Evolutionary conservation across 2,113 vertebrate species (phyloP), one percentile per base, ranked within the genome.

Genomic region (Brienomyrus brachyistius): DNA sequence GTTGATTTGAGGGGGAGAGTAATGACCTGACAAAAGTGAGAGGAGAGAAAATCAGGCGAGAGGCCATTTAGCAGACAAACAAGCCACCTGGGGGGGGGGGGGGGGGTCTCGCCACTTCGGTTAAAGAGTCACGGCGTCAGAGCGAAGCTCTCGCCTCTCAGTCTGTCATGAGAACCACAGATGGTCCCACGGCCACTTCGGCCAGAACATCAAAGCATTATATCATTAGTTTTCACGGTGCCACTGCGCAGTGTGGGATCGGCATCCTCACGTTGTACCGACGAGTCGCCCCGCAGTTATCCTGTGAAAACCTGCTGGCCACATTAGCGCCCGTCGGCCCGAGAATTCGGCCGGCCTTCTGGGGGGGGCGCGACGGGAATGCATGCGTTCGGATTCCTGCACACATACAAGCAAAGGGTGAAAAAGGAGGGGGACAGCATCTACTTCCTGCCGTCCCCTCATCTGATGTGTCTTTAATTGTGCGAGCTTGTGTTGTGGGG

Each of bases 171-270:
- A 35, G 13, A 43, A 48, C 45, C 45, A 48, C 40, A 84, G 40
- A 48, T 84, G 82, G 40, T 84, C 45, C 45, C 45, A 3, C 0
- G 82, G 82, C 45, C 5, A 48, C 35, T 10, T 23, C 9, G 45
- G 1, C 82, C 45, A 84, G 82, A 21, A 48, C 40, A 47, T 84
- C 35, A 48, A 84, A 19, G 43, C 84, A 56, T 54, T 48, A 35
- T 93, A 88, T 91, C 89, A 90, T 90, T 94, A 94, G 91, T 92
- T 93, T 91, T 91, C 90, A 15, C 23, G 1, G 31, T 50, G 47
- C 3, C 13, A 21, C 23, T 1, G 70, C 10, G 13, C 70, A 15
- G 31, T 77, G 31, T 77, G 70, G 31, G 74, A 80, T 43, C 31
- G 11, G 31, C 11, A 5, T 40, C 13, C 27, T 77, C 70, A 2